Evolutionary conservation across 2,797 vertebrate genomes (phyloP).

Genomic region (Gallinago stenura): DNA sequence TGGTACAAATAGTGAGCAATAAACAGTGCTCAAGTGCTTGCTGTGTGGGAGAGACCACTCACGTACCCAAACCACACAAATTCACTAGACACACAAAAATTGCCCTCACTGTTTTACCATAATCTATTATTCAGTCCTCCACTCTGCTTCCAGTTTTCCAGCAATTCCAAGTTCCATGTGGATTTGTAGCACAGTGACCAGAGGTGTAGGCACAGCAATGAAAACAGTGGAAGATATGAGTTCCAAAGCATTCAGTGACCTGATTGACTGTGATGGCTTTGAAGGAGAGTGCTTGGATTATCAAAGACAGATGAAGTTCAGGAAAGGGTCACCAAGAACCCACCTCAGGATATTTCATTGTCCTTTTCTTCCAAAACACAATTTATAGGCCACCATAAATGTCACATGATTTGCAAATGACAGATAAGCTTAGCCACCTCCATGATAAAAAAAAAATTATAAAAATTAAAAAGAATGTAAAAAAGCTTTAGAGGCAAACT

Average conservation of each 20-base stretch:
- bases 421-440: neutral
- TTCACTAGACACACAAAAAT: neutral
- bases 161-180: neutral
- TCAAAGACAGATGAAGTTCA: constrained; percentile 1
- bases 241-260: neutral
- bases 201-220: neutral
- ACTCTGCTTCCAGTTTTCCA: neutral
- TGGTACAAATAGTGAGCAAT: neutral
- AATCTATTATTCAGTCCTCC: neutral
- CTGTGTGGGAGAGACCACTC: neutral
- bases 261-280: neutral
- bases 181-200: neutral
- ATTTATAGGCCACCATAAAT: neutral
- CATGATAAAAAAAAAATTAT: neutral
- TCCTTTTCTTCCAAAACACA: neutral
- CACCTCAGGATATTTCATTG: neutral
- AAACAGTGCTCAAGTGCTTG: neutral
- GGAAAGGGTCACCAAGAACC: neutral
- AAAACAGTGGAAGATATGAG: accelerated
- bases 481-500: neutral
- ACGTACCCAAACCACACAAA: neutral
- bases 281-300: neutral
- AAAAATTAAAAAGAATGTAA: neutral
- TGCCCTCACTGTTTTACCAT: neutral
- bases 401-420: neutral